A percentile compares a stretch with the other conserved stretches of the same genome.
These are phyloP conservation scores for Acleris holmiana DNA, from an alignment of 2,888 invertebrate species.

Conservation along the genomic window DNA sequence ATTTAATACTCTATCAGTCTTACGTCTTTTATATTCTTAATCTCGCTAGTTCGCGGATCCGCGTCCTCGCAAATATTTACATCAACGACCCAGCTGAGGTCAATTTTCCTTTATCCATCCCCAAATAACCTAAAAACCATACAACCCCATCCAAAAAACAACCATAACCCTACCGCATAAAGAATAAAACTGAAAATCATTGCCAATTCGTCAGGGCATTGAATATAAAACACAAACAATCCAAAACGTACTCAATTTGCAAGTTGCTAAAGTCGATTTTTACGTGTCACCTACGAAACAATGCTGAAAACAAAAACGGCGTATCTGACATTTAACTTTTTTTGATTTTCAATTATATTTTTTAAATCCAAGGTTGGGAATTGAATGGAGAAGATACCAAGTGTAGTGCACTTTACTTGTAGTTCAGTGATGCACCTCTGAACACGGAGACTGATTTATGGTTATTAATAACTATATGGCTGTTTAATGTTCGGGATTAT, in stretches of 20 bases:
- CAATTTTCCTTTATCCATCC: slow-evolving; percentile 63
- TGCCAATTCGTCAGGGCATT: slow-evolving; percentile 25
- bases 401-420: slow-evolving; percentile 76
- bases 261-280: slow-evolving; percentile 59
- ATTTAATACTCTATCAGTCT: slow-evolving; percentile 17
- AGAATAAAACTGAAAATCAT: slow-evolving; percentile 37
- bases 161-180: slow-evolving; percentile 38
- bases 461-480: slow-evolving; percentile 79
- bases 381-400: slow-evolving; percentile 50
- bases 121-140: slow-evolving; percentile 51
- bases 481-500: slow-evolving; percentile 80
- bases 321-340: slow-evolving; percentile 33
- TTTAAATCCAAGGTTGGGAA: slow-evolving; percentile 39
- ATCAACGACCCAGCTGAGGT: slow-evolving; percentile 77
- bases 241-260: slow-evolving; percentile 59
- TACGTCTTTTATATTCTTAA: slow-evolving; percentile 59
- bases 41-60: slow-evolving; percentile 70
- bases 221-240: slow-evolving; percentile 44
- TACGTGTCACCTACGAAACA: slow-evolving; percentile 48
- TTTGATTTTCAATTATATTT: slow-evolving; percentile 40
- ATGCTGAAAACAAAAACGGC: slow-evolving; percentile 45
- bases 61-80: slow-evolving; percentile 79
- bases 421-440: slow-evolving; percentile 73
- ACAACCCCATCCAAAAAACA: slow-evolving; percentile 36
- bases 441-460: slow-evolving; percentile 78